Base-by-base conservation (phyloP, 2,113 vertebrate species). In the Emydura subglobosa region DNA sequence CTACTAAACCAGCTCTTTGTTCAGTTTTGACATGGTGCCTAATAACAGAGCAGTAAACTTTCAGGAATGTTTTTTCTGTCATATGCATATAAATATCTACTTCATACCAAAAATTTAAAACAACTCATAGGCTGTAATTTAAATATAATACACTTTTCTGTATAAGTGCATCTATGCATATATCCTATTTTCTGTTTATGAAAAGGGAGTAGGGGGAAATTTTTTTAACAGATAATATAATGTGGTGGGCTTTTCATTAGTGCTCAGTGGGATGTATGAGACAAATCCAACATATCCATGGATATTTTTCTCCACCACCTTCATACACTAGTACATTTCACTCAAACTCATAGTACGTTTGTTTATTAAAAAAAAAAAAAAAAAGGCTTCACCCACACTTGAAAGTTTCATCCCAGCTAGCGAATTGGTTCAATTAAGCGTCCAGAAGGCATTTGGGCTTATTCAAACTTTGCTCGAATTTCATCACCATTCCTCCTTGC, bases 1-100 rank as follows among this genome's bases (percentile, higher is more conserved):
- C 47, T 90, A 83, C 94, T 97, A 92, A 96, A 97, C 57, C 93
- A 90, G 83, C 74, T 97, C 96, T 96, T 96, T 97, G 90, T 97
- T 95, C 92, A 79, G 13, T 86, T 91, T 96, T 96, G 97, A 96
- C 95, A 92, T 76, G 42, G 93, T 96, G 94, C 94, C 94, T 94
- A 21, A 93, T 59, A 95, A 55, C 85, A 83, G 82, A 96, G 91
- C 84, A 34, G 79, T 85, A 80, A 57, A 88, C 53, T 91, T 87
- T 93, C 76, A 96, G 96, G 95, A 96, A 97, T 95, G 96, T 96
- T 96, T 97, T 96, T 94, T 79, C 96, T 97, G 91, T 96, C 96
- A 93, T 72, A 80, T 65, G 81, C 83, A 83, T 95, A 86, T 95
- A 96, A 96, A 85, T 74, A 86, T 92, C 83, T 83, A 96, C 42